phyloP scores from a whole-genome alignment of 2,797 vertebrate species.

The Calcarius lapponicus region DNA sequence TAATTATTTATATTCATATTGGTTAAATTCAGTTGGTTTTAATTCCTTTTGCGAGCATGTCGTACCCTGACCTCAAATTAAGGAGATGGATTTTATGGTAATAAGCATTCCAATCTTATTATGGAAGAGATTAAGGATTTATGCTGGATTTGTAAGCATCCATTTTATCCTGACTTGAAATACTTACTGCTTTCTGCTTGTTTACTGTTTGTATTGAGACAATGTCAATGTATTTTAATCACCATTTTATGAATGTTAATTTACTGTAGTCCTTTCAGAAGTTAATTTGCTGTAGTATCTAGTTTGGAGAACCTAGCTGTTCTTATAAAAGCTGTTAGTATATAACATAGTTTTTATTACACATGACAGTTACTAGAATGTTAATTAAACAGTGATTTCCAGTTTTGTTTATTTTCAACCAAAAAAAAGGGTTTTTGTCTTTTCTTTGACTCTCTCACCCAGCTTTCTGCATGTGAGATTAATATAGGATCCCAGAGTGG shows the following conservation, averaged over 20 bases:
- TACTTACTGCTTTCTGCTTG: neutral
- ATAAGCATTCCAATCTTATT: neutral
- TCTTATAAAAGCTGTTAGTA: neutral
- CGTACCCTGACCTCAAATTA: neutral
- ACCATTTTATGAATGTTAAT: neutral
- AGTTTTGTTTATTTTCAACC: neutral
- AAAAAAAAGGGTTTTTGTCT: neutral
- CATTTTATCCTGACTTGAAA: neutral
- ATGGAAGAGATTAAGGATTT: slow-evolving; percentile 36
- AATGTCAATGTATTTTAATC: neutral
- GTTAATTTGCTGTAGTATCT: neutral
- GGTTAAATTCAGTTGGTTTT: neutral
- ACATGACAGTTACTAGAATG: neutral
- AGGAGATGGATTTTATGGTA: neutral
- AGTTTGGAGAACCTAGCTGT: neutral
- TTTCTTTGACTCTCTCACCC: neutral
- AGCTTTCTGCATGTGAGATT: neutral
- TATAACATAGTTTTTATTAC: neutral
- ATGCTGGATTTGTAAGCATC: neutral
- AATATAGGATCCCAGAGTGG: neutral
- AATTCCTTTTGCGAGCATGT: neutral
- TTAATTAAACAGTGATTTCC: neutral
- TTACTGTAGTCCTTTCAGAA: neutral
- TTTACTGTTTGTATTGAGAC: neutral
- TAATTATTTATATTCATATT: neutral